A percentile compares a stretch with the other conserved stretches of the same genome.
These are phyloP conservation scores for Andrena bucephala DNA, from an alignment of 2,888 invertebrate species.

Conservation along the genomic window DNA sequence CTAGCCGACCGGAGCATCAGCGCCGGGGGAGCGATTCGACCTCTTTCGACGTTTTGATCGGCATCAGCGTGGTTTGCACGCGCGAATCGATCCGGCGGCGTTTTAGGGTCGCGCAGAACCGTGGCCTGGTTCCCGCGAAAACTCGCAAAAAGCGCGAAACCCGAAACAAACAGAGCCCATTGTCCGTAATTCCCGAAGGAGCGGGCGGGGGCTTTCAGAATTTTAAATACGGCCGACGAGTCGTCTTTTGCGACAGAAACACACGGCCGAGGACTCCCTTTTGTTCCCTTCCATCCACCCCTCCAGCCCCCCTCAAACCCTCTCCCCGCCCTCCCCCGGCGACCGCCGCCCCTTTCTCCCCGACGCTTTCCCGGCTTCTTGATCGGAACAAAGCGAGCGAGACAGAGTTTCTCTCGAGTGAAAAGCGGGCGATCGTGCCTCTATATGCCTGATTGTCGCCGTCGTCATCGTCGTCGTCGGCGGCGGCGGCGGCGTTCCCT, in stretches of 20 bases:
- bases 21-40: neutral
- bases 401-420: conserved; percentile 42
- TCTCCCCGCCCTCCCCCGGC: neutral
- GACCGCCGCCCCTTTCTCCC: neutral
- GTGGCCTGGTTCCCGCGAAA: conserved; percentile 29
- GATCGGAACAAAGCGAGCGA: conserved; percentile 51
- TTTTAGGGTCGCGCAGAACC: conserved; percentile 17
- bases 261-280: conserved; percentile 31
- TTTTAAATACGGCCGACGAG: conserved; percentile 36
- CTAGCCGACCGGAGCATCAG: too few species aligned
- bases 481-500: too few species aligned
- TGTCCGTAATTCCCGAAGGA: conserved; percentile 55
- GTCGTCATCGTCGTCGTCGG: neutral
- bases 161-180: conserved; percentile 38
- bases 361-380: conserved; percentile 33
- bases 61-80: neutral
- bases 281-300: conserved; percentile 28
- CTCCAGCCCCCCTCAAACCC: neutral
- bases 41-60: conserved; percentile 6
- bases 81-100: conserved; percentile 17
- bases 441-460: conserved; percentile 29
- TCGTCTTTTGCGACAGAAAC: conserved; percentile 34
- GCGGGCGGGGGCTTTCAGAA: conserved; percentile 42
- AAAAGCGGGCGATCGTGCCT: conserved; percentile 47
- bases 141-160: conserved; percentile 30